A percentile compares a stretch with the other conserved stretches of the same genome.
phyloP scores from a whole-genome alignment of 2,888 invertebrate species.

The Catonia carolina region DNA sequence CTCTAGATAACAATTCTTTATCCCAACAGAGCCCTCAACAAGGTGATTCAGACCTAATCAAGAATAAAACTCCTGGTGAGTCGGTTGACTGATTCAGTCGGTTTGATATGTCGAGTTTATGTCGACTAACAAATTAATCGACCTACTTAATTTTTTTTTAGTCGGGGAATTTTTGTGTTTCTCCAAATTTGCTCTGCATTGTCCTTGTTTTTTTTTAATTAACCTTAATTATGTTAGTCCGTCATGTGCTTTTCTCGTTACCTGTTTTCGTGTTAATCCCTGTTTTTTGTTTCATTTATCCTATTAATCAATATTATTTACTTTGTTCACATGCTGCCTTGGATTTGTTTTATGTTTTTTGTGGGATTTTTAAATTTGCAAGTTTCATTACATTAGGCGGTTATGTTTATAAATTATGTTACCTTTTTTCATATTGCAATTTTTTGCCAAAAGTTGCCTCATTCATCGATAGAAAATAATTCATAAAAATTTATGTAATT shows the following conservation, averaged over 20 bases:
- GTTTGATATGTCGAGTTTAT: constrained; percentile 15
- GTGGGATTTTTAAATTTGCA: background rate
- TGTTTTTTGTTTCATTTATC: constrained; percentile 2
- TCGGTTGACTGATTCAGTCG: constrained; percentile 3
- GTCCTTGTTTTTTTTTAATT: too few species aligned
- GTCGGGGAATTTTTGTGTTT: too few species aligned
- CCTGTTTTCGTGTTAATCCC: constrained; percentile 1
- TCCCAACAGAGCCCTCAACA: background rate
- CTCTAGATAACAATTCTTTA: constrained; percentile 39
- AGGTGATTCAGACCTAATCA: too few species aligned
- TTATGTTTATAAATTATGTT: constrained; percentile 9
- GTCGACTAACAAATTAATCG: background rate
- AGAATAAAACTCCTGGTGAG: constrained; percentile 3
- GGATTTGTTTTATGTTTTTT: constrained; percentile 8
- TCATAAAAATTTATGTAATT: too few species aligned
- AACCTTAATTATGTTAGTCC: too few species aligned
- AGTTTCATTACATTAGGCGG: background rate
- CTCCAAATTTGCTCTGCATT: too few species aligned
- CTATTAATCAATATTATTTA: background rate
- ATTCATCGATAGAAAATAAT: too few species aligned
- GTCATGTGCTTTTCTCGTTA: background rate
- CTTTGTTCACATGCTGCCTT: constrained; percentile 1
- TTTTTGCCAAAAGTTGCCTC: background rate
- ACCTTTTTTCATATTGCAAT: background rate
- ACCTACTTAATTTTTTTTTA: too few species aligned